Base-by-base conservation (phyloP, 1,140 invertebrate species). In the Berghia stephanieae region DNA sequence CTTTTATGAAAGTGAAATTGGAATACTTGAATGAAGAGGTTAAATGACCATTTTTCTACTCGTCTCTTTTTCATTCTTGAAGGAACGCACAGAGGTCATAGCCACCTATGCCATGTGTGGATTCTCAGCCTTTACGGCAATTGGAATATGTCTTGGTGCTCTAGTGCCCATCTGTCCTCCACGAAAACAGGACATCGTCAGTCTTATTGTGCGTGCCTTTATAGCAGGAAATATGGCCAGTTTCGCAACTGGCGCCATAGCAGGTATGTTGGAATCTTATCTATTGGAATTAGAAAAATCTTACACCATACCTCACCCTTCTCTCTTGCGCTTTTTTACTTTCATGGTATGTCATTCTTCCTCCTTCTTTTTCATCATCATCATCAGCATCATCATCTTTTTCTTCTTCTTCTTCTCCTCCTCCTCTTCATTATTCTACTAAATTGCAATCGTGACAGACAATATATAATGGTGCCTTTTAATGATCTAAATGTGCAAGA, bases 51-150 rank as follows among this genome's bases (percentile, higher is more conserved):
- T 63, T 16, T 63, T 63, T 16, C 34, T 63, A 8, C 34, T 10
- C 57, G 34, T 31, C 21, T 63, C 34, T 31, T 31, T 63, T 31
- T 16, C 34, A 8, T 63, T 63, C 43, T 40, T 6, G 16, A 18
- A 71, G 68, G 36, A 40, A 21, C 68, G 68, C 16, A 34, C 27
- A 21, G 68, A 71, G 44, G 68, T 71, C n/a, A 71, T 71, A 40
- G 24, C 27, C 24, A 71, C 68, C 68, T 71, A 71, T 1, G 68
- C 68, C 34, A 18, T 71, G n/a, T 71, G 68, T 44, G 68, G 68
- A 0, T 71, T 71, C 21, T 71, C 68, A n/a, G 43, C 68, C 27
- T 40, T 71, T 42, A 71, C 68, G n/a, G 68, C 68, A 21, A 40
- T 71, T 4, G 68, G 36, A 4, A 44, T 71, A 21, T 24, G 38